Evolutionary conservation across 1,140 invertebrate genomes (phyloP).

Genomic region (Neuroterus valhalla): DNA sequence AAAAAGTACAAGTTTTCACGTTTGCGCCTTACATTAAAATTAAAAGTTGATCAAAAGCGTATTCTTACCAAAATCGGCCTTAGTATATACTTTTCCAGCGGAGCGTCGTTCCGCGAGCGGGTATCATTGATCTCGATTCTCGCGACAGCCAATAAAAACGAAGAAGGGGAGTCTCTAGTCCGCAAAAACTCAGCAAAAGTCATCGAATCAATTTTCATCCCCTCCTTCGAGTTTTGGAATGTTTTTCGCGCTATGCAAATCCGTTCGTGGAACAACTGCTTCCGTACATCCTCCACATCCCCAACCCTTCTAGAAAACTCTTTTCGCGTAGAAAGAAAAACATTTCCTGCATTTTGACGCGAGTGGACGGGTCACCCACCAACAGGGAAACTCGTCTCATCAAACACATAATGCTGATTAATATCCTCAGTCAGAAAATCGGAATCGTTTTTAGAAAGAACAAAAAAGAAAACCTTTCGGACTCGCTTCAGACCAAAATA

Average conservation of each 20-base stretch:
- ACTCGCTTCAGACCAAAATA: background rate
- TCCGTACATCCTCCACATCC: conserved; percentile 18
- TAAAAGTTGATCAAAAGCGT: conserved; percentile 73
- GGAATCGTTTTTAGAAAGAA: background rate
- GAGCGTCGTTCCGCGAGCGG: conserved; percentile 46
- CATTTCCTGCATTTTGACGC: conserved; percentile 68
- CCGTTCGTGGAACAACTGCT: conserved; percentile 3
- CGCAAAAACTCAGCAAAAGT: background rate
- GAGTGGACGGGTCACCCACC: conserved; percentile 67
- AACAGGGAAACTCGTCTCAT: conserved; percentile 41
- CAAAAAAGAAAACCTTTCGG: background rate
- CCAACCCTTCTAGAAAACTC: conserved; percentile 32
- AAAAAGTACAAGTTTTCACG: conserved; percentile 74
- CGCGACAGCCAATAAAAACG: background rate
- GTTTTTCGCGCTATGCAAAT: conserved; percentile 5
- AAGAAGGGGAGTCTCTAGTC: background rate
- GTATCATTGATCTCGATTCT: conserved; percentile 36
- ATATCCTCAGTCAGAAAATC: conserved; percentile 31
- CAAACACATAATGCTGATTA: no score
- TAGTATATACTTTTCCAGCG: conserved; percentile 71
- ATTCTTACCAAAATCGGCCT: conserved; percentile 74
- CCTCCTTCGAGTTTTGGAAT: no score
- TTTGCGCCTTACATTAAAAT: conserved; percentile 74
- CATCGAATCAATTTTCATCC: no score
- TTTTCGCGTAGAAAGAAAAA: conserved; percentile 63